Percentiles rank a stretch among this genome's conserved stretches.
phyloP scores from a whole-genome alignment of 2,797 vertebrate species.

The Yasuhikotakia modesta region DNA sequence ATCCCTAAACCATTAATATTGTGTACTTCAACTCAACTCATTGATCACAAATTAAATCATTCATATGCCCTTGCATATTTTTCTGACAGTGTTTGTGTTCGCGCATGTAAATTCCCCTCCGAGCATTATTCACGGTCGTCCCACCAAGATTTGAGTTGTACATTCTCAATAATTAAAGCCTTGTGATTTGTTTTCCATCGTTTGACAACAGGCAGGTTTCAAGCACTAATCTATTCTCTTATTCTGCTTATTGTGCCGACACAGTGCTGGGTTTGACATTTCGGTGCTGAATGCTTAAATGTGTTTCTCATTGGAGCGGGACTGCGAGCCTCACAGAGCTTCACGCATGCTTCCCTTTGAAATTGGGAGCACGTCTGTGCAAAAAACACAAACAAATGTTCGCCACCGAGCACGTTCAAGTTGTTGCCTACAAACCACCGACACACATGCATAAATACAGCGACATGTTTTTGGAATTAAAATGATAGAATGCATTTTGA shows the following conservation, averaged over 20 bases:
- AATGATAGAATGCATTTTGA: too few relatives aligned
- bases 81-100: slow-evolving; percentile 16
- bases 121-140: slow-evolving; percentile 24
- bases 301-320: slow-evolving; percentile 75
- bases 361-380: slow-evolving; percentile 71
- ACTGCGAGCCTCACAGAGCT: slow-evolving; percentile 67
- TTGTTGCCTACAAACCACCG: slow-evolving; percentile 66
- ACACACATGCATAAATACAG: slow-evolving; percentile 75
- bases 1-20: too few relatives aligned
- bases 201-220: slow-evolving; percentile 35
- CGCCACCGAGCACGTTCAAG: slow-evolving; percentile 78
- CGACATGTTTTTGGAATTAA: slow-evolving; percentile 81
- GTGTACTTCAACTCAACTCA: background rate
- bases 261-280: slow-evolving; percentile 65
- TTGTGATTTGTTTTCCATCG: slow-evolving; percentile 41
- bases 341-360: slow-evolving; percentile 73
- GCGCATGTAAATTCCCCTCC: slow-evolving; percentile 22
- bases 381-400: slow-evolving; percentile 80
- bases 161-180: slow-evolving; percentile 34
- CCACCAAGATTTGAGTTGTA: slow-evolving; percentile 35
- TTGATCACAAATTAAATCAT: background rate
- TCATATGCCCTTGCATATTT: slow-evolving; percentile 9
- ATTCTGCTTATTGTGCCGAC: slow-evolving; percentile 44
- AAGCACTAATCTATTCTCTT: slow-evolving; percentile 38
- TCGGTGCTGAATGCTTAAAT: slow-evolving; percentile 67